A percentile compares a stretch with the other conserved stretches of the same genome.
Conservation (phyloP, 2,797 vertebrate genomes). For the Clarias fuscus region DNA sequence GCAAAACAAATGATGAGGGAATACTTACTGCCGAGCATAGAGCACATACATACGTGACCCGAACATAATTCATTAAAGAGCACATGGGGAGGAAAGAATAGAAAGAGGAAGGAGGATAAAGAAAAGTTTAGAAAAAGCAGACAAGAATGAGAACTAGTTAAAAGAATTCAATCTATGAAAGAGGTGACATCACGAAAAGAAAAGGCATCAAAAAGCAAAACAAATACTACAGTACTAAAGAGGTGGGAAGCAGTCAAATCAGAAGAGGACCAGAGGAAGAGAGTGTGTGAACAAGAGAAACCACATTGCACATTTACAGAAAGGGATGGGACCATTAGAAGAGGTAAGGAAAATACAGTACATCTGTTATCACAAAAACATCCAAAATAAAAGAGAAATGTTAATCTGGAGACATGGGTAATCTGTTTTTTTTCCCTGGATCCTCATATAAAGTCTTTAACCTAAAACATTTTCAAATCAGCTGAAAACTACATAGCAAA, state of each 20-base stretch:
- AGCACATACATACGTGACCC: conserved; percentile 41
- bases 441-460: background rate
- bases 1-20: conserved; percentile 25
- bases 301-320: conserved; percentile 40
- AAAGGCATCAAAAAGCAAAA: conserved; percentile 44
- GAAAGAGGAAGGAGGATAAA: conserved; percentile 29
- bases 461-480: conserved; percentile 1
- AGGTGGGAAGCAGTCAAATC: conserved; percentile 49
- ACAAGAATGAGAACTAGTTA: conserved; percentile 39
- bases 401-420: background rate
- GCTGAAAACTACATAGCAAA: background rate
- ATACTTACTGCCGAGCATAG: conserved; percentile 58
- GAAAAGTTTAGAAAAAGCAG: background rate
- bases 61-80: conserved; percentile 32
- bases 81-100: background rate
- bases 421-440: background rate
- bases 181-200: conserved; percentile 30
- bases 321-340: conserved; percentile 39
- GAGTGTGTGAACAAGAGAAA: background rate
- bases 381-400: background rate
- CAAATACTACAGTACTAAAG: conserved; percentile 51
- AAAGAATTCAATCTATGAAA: conserved; percentile 15
- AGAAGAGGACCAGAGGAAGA: conserved; percentile 11
- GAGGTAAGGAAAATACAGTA: conserved; percentile 36
- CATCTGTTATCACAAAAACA: conserved; percentile 10